phyloP scores from a whole-genome alignment of 2,888 invertebrate species.

The Trimorus sp. region DNA sequence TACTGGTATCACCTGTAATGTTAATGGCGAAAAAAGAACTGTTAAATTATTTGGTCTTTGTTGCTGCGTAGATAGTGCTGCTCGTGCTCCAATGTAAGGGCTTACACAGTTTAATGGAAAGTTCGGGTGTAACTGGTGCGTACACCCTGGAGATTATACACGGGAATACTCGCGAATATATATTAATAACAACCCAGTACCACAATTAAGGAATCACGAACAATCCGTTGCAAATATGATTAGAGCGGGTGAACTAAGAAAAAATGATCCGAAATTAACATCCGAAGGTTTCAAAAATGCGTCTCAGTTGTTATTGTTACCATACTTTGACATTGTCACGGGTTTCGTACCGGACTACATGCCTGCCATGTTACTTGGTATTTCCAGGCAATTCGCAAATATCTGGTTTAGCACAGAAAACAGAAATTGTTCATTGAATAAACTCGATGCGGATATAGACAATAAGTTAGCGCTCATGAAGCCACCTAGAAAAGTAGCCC shows the following conservation, averaged over 20 bases:
- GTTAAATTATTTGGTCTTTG: too few species aligned
- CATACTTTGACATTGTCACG: constrained; percentile 57
- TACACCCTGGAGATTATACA: too few species aligned
- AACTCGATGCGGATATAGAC: constrained; percentile 8
- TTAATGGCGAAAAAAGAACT: too few species aligned
- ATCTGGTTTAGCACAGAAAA: constrained; percentile 47
- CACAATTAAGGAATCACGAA: constrained; percentile 10
- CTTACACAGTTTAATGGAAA: too few species aligned
- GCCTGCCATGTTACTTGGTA: constrained; percentile 61
- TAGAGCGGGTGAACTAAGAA: constrained; percentile 15
- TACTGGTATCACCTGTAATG: too few species aligned
- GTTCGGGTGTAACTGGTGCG: too few species aligned
- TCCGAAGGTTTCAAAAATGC: constrained; percentile 28
- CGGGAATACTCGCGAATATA: too few species aligned
- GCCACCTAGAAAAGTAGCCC: constrained; percentile 11
- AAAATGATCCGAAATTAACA: constrained; percentile 12
- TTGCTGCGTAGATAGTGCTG: too few species aligned
- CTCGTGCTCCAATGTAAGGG: too few species aligned
- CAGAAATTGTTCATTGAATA: constrained; percentile 1
- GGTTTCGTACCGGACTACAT: constrained; percentile 63
- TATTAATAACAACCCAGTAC: too few species aligned
- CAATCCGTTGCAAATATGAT: constrained; percentile 12
- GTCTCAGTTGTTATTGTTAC: constrained; percentile 35
- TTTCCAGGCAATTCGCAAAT: constrained; percentile 50
- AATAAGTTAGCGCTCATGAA: constrained; percentile 12